Conservation (phyloP, 2,113 vertebrate genomes). For the Lycaon pictus region DNA sequence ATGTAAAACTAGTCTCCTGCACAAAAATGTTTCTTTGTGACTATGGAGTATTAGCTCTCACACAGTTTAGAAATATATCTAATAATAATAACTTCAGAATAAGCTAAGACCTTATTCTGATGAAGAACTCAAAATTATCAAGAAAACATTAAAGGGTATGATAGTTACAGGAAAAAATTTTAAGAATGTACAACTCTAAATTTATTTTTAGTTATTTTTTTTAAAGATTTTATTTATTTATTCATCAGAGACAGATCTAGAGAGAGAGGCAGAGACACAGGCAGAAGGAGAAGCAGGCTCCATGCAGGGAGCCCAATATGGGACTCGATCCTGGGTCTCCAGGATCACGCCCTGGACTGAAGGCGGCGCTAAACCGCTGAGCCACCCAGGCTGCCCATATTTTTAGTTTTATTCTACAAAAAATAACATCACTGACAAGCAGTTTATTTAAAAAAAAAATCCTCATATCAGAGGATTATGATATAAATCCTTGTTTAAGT, state of each 20-base stretch:
- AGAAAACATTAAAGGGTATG: not conserved
- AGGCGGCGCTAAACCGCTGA: no score
- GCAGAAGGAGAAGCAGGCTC: no score
- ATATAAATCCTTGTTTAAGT: not conserved
- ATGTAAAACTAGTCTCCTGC: not conserved
- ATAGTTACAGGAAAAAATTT: not conserved
- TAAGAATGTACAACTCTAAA: not conserved
- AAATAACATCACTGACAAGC: not conserved
- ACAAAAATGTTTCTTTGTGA: not conserved
- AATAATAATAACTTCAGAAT: not conserved
- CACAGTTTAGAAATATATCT: not conserved
- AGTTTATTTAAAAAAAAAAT: not conserved
- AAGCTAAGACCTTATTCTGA: not conserved
- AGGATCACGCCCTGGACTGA: no score
- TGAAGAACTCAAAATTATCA: not conserved
- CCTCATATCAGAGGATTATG: not conserved
- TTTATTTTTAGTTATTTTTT: conserved; percentile 19
- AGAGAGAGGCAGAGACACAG: no score
- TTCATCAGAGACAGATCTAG: no score
- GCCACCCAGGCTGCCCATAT: not conserved
- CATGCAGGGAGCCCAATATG: no score
- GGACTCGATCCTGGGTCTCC: no score
- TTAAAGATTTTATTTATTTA: no score
- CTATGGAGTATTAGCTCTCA: not conserved
- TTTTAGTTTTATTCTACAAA: conserved; percentile 29